phyloP scores from a whole-genome alignment of 2,797 vertebrate genomes.

The Erethizon dorsatum region DNA sequence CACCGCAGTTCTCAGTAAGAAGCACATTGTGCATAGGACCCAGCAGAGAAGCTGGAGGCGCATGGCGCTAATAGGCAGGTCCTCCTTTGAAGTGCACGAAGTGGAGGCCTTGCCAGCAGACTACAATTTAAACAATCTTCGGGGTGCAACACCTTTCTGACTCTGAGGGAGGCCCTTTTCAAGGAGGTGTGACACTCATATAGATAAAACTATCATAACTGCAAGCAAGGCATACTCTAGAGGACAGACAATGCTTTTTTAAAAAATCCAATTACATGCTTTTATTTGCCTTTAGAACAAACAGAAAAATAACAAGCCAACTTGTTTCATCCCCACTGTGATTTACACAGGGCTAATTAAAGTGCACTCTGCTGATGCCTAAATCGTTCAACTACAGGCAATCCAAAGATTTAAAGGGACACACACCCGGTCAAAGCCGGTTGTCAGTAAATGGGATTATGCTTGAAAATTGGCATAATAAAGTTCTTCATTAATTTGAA shows the following conservation, averaged over 20 bases:
- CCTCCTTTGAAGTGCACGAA: background rate
- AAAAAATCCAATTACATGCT: conserved; percentile 84
- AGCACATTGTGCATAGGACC: too few species aligned
- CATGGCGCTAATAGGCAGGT: accelerated
- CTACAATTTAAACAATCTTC: background rate
- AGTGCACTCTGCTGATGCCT: conserved; percentile 81
- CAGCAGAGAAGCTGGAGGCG: accelerated
- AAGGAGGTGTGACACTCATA: conserved; percentile 23
- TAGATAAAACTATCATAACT: conserved; percentile 76
- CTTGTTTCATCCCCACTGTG: conserved; percentile 85
- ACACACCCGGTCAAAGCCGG: background rate
- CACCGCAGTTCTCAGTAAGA: background rate
- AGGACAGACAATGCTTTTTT: conserved; percentile 67
- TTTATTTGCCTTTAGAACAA: conserved; percentile 86
- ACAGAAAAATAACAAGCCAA: conserved; percentile 86
- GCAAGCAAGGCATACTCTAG: conserved; percentile 80
- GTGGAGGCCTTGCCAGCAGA: background rate
- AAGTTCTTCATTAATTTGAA: background rate
- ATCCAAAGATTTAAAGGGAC: conserved; percentile 81
- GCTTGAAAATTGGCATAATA: background rate
- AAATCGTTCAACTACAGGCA: conserved; percentile 63
- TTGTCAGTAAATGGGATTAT: background rate
- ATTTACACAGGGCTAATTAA: conserved; percentile 89
- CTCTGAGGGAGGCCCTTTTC: conserved; percentile 48
- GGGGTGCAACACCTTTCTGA: conserved; percentile 45